Evolutionary conservation across 2,797 vertebrate species (phyloP), one percentile per base, ranked within the genome.

Genomic region (Enteromius fasciolatus): DNA sequence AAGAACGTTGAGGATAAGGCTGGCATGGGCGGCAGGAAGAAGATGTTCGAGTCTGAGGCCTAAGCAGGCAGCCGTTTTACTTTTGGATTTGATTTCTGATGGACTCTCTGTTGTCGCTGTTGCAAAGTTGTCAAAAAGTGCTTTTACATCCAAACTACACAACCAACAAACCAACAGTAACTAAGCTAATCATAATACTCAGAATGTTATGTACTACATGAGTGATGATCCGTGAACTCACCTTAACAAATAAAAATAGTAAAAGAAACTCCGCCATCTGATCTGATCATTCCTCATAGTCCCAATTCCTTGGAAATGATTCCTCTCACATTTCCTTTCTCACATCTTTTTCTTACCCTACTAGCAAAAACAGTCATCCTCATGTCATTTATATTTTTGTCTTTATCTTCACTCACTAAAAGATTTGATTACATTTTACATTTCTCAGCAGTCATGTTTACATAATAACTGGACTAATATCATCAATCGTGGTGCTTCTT

Each of bases 1-100:
- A 95, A 96, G 93, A 96, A 96, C 88, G 94, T 96, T 2, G 95
- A 96, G 87, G 95, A 96, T 90, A 96, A 96, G 91, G 94, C 95
- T 0, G 95, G 94, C 89, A 93, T 94, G 57, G 95, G 94, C 0
- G 95, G 94, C 90, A 93, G 95, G 46, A 96, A 96, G 94, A 96
- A 96, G 93, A 96, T 96, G 95, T 96, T 96, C 0, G 95, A 96
- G 89, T 84, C 94, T 0, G 81, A 82, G 4, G 81, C 81, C 59
- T 82, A 82, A 81, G 25, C 33, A 76, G 63, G 68, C 46, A 59
- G 67, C 33, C 2, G 17, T 76, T 77, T 76, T 8, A 36, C 15
- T 83, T 76, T 33, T 68, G 36, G 15, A 68, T 11, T 46, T 59
- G 39, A 59, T 75, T 68, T 66, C 46, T 76, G 36, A 68, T 82